A percentile compares a stretch with the other conserved stretches of the same genome.
Evolutionary conservation across 2,797 vertebrate genomes (phyloP).

Genomic region (Epinephelus coioides): DNA sequence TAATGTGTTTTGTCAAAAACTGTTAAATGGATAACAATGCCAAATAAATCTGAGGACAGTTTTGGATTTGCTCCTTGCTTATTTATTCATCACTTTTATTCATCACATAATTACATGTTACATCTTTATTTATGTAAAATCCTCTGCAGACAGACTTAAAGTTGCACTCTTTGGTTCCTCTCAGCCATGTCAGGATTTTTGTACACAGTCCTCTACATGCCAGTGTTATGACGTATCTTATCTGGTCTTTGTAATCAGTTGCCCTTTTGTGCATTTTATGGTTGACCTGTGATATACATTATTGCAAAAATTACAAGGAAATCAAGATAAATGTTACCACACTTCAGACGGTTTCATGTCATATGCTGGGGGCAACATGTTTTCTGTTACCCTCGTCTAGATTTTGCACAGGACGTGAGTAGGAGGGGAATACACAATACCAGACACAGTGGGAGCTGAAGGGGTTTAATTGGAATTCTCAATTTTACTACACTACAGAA

Average conservation of each 20-base stretch:
- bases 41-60: neutral
- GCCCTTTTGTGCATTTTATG: too few relatives aligned
- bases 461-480: constrained; percentile 13
- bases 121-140: neutral
- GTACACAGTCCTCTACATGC: too few relatives aligned
- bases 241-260: too few relatives aligned
- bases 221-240: too few relatives aligned
- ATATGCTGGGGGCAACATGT: neutral
- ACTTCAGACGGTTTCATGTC: too few relatives aligned
- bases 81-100: neutral
- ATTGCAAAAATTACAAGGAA: neutral
- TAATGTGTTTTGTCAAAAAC: neutral
- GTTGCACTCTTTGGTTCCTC: too few relatives aligned
- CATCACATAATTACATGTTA: neutral
- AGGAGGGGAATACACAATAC: constrained; percentile 19
- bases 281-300: too few relatives aligned
- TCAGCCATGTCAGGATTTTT: too few relatives aligned
- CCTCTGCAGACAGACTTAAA: too few relatives aligned
- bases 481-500: constrained; percentile 18
- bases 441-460: constrained; percentile 30
- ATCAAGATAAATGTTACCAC: constrained; percentile 2
- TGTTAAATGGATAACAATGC: neutral
- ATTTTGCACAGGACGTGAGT: constrained; percentile 37
- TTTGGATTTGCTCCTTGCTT: constrained; percentile 3
- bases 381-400: constrained; percentile 19